Base-by-base conservation (phyloP, 2,113 vertebrate species). In the Phasianus colchicus region DNA sequence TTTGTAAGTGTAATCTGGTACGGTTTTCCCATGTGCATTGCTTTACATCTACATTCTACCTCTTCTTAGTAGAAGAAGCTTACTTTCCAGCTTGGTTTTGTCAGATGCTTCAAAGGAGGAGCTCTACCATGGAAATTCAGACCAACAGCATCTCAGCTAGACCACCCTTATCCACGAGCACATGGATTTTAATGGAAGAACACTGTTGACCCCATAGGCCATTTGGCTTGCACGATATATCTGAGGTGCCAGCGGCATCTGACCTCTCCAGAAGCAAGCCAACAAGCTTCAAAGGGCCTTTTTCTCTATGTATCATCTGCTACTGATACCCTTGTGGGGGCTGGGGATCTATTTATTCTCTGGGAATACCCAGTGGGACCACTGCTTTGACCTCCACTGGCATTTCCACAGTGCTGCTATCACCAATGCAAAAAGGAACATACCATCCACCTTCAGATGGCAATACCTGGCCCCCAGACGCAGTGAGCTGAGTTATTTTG, bases 381-480 rank as follows among this genome's bases (percentile, higher is more conserved):
- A 11, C 13, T 20, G 15, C 58, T 19, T 10, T 76, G 64, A 61
- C 45, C 52, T 50, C 32, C 1, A 1, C 34, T 17, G 54, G 29
- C 60, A 77, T 34, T 6, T 81, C 54, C 38, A 50, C 45, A 76
- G 65, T 69, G 43, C 38, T 70, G 45, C 19, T 30, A 77, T 76
- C 9, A 61, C 10, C 32, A 48, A 47, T 3, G 15, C 38, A 22
- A 47, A 55, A 77, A 65, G 29, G 20, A 64, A 64, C 38, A 29
- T 24, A 40, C 19, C 38, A 19, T 64, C 38, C 24, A 11, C 79
- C n/a, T 55, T 86, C 57, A 47, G 57, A 50, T 38, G 20, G 1
- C 10, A 18, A 77, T 91, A 89, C 95, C 91, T 94, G 82, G 82
- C 34, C 47, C 48, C 60, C 55, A 89, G 67, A 83, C 47, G 67